Evolutionary conservation across 2,888 invertebrate species (phyloP), one percentile per base, ranked within the genome.

Genomic region (Nymphalis urticae): DNA sequence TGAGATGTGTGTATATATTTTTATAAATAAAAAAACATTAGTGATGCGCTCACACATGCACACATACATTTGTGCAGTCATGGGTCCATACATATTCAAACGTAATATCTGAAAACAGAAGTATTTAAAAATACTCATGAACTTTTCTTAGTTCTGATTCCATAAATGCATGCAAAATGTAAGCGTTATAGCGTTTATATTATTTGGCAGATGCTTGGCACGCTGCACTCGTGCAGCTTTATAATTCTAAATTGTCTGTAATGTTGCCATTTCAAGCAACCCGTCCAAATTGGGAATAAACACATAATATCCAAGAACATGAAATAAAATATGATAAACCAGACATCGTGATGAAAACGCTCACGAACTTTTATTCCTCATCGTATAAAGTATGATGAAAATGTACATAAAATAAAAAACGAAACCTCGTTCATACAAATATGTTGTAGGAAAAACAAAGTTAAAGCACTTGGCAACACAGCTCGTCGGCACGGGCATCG

Each of bases 401-500:
- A 13, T 27, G 53, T 53, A 24, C 53, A 13, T 32, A 32, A 32
- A 56, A 56, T 24, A 32, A 56, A 56, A 56, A 56, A 56, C 9
- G 42, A 7, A 27, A 27, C 36, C 50, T 50, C 42, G 42, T 7
- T 50, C 42, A 17, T 19, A 13, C 32, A 32, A 56, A n/a, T 13
- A 56, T 36, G 32, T 19, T 58, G 42, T 10, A 19, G 32, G 58
- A 17, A 19, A 58, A 58, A 58, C 13, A 62, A 50, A 62, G 54
- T 56, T 60, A 8, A 51, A 32, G 17, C n/a, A 48, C 61, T 42
- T 67, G 62, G 66, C 62, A 67, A 67, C 62, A 62, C 32, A 32
- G 50, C 62, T 48, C 62, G n/a, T 58, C 72, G 51, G 65, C 62
- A 71, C 72, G 72, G 68, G 65, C 69, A 72, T 72, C 73, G 72